A percentile compares a stretch with the other conserved stretches of the same genome.
phyloP scores from a whole-genome alignment of 2,888 invertebrate species.

The Perithous albicinctus region DNA sequence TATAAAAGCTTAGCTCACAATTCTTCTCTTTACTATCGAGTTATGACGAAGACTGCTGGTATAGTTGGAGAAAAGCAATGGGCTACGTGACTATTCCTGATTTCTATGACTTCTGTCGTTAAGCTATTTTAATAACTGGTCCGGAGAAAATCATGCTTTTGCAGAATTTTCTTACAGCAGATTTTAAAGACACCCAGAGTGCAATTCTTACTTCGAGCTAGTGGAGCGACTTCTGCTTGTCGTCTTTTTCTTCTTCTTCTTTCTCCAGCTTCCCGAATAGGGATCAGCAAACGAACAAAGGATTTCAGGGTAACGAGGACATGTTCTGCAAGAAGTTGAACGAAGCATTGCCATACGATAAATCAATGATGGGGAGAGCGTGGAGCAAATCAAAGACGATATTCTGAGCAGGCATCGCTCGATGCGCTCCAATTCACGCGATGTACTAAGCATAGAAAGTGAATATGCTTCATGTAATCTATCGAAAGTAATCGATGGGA shows the following conservation, averaged over 20 bases:
- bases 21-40: slow-evolving; percentile 3
- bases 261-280: slow-evolving; percentile 36
- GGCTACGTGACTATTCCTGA: slow-evolving; percentile 30
- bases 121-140: slow-evolving; percentile 55
- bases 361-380: slow-evolving; percentile 53
- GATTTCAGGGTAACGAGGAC: slow-evolving; percentile 77
- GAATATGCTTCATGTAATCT: slow-evolving; percentile 46
- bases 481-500: slow-evolving; percentile 51
- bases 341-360: slow-evolving; percentile 62
- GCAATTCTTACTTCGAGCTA: not conserved
- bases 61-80: slow-evolving; percentile 2
- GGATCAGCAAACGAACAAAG: slow-evolving; percentile 72
- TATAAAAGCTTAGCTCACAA: slow-evolving; percentile 1
- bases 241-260: slow-evolving; percentile 18
- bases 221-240: slow-evolving; percentile 6
- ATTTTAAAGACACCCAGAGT: not conserved
- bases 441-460: slow-evolving; percentile 62
- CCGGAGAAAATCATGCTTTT: slow-evolving; percentile 27
- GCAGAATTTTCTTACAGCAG: not conserved
- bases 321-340: slow-evolving; percentile 69
- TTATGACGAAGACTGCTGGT: slow-evolving; percentile 5
- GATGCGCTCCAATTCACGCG: slow-evolving; percentile 62
- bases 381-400: slow-evolving; percentile 16
- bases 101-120: slow-evolving; percentile 14
- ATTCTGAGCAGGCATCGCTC: slow-evolving; percentile 32